Conservation (phyloP, 2,797 vertebrate genomes). For the Darevskia nairensis region DNA sequence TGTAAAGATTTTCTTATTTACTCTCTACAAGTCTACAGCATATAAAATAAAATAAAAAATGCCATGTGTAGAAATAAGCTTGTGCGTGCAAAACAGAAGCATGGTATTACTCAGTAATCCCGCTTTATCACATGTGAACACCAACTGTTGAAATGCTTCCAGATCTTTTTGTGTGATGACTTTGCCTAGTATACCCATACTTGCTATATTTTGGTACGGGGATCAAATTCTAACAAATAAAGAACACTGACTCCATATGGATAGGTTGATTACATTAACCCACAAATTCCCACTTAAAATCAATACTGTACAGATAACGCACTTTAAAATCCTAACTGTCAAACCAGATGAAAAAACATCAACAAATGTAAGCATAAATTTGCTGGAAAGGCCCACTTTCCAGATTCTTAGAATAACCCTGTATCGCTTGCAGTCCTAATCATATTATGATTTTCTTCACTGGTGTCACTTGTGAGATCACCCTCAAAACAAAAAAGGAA, state of each 20-base stretch:
- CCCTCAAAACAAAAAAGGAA: neutral
- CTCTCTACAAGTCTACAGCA: neutral
- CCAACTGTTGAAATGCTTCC: neutral
- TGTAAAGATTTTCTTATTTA: constrained; percentile 16
- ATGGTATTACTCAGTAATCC: neutral
- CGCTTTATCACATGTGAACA: neutral
- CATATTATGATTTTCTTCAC: neutral
- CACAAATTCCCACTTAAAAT: neutral
- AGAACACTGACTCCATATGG: neutral
- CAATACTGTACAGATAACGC: neutral
- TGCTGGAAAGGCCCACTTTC: neutral
- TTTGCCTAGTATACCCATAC: neutral
- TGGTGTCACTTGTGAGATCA: neutral
- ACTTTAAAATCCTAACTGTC: neutral
- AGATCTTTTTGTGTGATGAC: neutral
- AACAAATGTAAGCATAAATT: neutral
- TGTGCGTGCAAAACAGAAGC: constrained; percentile 12
- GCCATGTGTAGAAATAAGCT: constrained; percentile 25
- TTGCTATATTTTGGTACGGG: accelerated
- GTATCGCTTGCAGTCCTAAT: neutral
- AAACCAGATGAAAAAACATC: neutral
- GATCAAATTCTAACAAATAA: neutral
- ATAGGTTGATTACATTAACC: neutral
- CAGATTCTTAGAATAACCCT: neutral
- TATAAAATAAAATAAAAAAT: neutral